phyloP scores from a whole-genome alignment of 2,113 vertebrate genomes.

The Callochromis pleurospilus region DNA sequence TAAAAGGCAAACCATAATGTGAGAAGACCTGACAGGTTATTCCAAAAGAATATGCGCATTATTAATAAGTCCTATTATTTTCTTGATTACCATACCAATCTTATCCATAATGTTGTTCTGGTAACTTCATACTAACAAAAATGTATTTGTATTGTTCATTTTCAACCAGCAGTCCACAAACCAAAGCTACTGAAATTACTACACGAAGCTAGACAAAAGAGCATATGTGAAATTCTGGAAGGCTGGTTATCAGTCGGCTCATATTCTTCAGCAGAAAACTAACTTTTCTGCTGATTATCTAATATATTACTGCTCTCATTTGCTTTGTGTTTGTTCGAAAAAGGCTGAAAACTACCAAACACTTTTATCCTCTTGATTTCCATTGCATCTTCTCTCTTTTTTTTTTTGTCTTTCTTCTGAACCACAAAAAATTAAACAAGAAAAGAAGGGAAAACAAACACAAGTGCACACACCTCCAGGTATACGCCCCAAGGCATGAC shows the following conservation, averaged over 20 bases:
- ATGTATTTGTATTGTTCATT: background rate
- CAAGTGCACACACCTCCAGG: constrained; percentile 56
- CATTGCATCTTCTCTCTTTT: background rate
- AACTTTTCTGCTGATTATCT: background rate
- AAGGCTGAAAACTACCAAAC: background rate
- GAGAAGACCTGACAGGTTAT: background rate
- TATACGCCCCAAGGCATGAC: constrained; percentile 80
- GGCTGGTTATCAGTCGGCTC: background rate
- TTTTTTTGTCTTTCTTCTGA: background rate
- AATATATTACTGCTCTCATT: background rate
- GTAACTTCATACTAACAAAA: background rate
- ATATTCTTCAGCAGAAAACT: background rate
- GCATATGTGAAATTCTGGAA: background rate
- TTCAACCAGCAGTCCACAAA: background rate
- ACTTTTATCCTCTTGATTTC: background rate
- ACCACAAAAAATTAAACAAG: background rate
- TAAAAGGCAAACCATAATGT: background rate
- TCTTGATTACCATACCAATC: background rate
- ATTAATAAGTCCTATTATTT: background rate
- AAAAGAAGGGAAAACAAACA: background rate
- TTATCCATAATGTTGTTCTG: background rate
- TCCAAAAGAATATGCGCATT: background rate
- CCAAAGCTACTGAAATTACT: background rate
- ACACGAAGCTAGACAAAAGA: rapidly evolving
- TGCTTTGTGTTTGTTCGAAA: background rate